Conservation (phyloP, 2,113 vertebrate species). For the Sapajus apella region DNA sequence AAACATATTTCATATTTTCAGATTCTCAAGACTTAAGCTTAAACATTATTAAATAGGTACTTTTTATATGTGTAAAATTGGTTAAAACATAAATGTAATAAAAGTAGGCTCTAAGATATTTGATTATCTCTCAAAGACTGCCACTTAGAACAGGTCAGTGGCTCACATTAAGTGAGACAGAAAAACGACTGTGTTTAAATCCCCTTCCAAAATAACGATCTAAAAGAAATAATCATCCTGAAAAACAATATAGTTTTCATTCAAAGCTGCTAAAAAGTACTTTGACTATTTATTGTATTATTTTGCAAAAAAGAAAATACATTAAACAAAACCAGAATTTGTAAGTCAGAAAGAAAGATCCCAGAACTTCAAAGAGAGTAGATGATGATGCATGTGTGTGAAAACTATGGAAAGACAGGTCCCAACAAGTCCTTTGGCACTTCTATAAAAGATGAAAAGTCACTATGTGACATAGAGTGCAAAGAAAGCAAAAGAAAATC, state of each 20-base stretch:
- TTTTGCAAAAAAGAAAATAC: not conserved
- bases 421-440: conserved; percentile 24
- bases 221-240: conserved; percentile 10
- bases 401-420: conserved; percentile 11
- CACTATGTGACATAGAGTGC: conserved; percentile 29
- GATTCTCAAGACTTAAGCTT: not conserved
- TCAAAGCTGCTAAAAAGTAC: conserved; percentile 15
- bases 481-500: conserved; percentile 60
- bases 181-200: conserved; percentile 17
- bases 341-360: conserved; percentile 36
- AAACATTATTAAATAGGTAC: not conserved
- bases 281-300: conserved; percentile 4
- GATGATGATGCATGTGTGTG: not conserved
- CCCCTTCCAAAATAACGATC: not conserved
- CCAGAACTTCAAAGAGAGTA: conserved; percentile 65
- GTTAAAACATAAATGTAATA: not conserved
- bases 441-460: conserved; percentile 68
- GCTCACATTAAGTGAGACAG: not conserved
- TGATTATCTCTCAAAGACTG: not conserved
- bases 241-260: conserved; percentile 15
- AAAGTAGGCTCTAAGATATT: not conserved
- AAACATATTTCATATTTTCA: not conserved
- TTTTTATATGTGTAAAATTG: not conserved
- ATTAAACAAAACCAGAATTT: conserved; percentile 33
- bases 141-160: not conserved